Evolutionary conservation across 2,797 vertebrate genomes (phyloP).

Genomic region (Rhinophrynus dorsalis): DNA sequence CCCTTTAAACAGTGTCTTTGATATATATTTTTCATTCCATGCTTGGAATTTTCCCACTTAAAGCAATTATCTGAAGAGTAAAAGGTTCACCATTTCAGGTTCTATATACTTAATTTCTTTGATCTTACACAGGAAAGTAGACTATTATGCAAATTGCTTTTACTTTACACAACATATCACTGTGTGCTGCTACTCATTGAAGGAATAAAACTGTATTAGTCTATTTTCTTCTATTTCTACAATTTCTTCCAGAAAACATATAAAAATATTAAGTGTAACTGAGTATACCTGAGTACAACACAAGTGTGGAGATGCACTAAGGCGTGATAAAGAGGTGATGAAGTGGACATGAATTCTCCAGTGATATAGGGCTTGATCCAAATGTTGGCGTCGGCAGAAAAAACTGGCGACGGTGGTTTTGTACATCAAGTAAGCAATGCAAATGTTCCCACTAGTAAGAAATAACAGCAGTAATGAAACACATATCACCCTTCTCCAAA

Average conservation of each 20-base stretch:
- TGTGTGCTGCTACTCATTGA: neutral
- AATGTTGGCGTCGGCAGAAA: too few relatives aligned
- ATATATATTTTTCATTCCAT: conserved; percentile 46
- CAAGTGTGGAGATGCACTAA: too few relatives aligned
- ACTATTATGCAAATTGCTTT: conserved; percentile 40
- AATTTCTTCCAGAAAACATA: neutral
- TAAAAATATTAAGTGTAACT: neutral
- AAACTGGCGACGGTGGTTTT: too few relatives aligned
- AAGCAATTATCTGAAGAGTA: conserved; percentile 44
- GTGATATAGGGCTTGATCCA: too few relatives aligned
- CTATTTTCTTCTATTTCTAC: neutral
- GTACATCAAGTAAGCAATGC: too few relatives aligned
- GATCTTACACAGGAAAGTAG: conserved; percentile 36
- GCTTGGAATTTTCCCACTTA: conserved; percentile 43
- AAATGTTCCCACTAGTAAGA: too few relatives aligned
- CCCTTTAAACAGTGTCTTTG: conserved; percentile 45
- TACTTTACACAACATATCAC: conserved; percentile 4
- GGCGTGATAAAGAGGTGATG: too few relatives aligned
- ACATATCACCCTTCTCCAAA: too few relatives aligned
- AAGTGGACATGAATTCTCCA: too few relatives aligned
- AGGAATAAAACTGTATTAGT: neutral
- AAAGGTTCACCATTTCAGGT: conserved; percentile 31
- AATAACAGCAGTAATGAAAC: too few relatives aligned
- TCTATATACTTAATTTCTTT: conserved; percentile 40
- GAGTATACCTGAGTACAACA: neutral